Conservation (phyloP, 2,113 vertebrate species). For the Hippolais icterina region DNA sequence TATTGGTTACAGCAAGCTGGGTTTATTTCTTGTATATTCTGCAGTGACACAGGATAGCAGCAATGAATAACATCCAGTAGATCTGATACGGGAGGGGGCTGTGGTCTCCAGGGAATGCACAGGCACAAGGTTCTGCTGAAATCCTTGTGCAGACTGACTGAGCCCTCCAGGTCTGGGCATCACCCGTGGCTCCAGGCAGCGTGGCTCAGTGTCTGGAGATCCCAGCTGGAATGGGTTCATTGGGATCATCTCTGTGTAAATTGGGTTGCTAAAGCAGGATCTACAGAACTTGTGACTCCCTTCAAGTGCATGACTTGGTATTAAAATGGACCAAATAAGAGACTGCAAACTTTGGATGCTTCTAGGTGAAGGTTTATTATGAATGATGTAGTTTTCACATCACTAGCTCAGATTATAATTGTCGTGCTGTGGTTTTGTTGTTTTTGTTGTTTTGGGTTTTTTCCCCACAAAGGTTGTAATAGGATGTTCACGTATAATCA, state of each 20-base stretch:
- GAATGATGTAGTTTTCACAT: background rate
- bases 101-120: accelerated
- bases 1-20: background rate
- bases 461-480: background rate
- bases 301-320: background rate
- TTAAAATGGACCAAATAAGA: background rate
- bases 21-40: background rate
- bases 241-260: background rate
- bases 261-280: background rate
- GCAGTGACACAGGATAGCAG: background rate
- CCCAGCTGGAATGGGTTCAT: background rate
- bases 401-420: accelerated
- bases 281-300: background rate
- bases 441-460: background rate
- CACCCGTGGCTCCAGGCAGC: background rate
- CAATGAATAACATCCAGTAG: background rate
- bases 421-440: background rate
- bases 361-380: background rate
- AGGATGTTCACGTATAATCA: background rate
- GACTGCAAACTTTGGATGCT: background rate
- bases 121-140: background rate
- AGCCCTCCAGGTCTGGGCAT: background rate
- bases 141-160: background rate
- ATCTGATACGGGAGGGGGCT: background rate
- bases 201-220: background rate